These are phyloP conservation scores for Phrynocephalus guinanensis DNA, from an alignment of 2,797 vertebrate species.

Conservation along the genomic window DNA sequence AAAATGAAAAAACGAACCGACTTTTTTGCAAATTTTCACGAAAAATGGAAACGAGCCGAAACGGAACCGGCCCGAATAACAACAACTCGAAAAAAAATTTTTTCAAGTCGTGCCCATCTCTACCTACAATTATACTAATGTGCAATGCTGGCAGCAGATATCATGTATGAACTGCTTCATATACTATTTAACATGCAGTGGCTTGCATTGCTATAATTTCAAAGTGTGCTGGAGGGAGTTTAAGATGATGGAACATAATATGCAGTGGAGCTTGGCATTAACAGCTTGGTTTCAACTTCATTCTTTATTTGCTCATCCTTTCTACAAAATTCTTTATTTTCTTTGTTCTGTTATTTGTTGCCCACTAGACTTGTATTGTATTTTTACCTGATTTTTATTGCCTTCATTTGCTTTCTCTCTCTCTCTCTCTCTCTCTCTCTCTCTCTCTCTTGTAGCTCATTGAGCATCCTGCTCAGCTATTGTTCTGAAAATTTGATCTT, in stretches of 20 bases:
- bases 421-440: background rate
- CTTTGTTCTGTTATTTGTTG: background rate
- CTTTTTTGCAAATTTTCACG: too few species aligned
- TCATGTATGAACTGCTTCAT: background rate
- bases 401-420: background rate
- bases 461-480: background rate
- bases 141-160: background rate
- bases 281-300: background rate
- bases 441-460: background rate
- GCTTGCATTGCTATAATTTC: background rate
- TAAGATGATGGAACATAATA: background rate
- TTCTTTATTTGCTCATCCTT: constrained; percentile 2
- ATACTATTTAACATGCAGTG: background rate
- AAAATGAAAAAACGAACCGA: too few species aligned
- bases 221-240: background rate
- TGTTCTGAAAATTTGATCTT: too few species aligned
- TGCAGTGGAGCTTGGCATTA: background rate
- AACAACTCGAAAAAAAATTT: too few species aligned
- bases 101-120: too few species aligned
- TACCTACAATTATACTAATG: background rate
- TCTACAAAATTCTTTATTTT: background rate
- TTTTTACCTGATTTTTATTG: background rate
- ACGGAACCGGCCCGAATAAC: too few species aligned
- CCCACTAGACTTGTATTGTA: background rate
- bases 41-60: too few species aligned